phyloP scores from a whole-genome alignment of 2,113 vertebrate species.

The Chinchilla lanigera region DNA sequence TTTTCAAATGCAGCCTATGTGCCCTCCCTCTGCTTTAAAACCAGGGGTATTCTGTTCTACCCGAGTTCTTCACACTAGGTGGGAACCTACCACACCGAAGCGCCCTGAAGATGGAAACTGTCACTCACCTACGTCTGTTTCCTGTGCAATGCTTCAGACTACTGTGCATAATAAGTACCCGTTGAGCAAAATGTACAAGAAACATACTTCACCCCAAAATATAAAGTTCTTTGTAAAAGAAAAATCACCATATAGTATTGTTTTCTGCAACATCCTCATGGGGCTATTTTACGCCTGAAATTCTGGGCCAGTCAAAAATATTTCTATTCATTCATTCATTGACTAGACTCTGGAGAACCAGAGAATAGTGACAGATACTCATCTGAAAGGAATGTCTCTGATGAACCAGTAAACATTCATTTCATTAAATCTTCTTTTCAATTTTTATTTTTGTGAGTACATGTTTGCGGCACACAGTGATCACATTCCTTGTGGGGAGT shows the following conservation, averaged over 20 bases:
- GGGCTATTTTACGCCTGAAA: neutral
- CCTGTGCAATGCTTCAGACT: neutral
- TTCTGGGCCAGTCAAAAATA: neutral
- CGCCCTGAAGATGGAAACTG: neutral
- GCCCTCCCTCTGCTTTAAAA: neutral
- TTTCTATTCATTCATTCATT: conserved; percentile 13
- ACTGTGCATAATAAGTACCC: neutral
- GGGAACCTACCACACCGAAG: neutral
- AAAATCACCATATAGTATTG: neutral
- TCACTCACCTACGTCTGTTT: neutral
- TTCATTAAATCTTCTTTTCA: neutral
- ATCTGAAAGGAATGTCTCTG: neutral
- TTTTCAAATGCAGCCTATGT: neutral
- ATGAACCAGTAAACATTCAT: neutral
- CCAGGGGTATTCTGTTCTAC: neutral
- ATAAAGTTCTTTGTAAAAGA: neutral
- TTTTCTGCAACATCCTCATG: neutral
- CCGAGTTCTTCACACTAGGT: neutral
- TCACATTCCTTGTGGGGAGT: neutral
- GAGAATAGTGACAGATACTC: neutral
- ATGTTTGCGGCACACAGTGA: neutral
- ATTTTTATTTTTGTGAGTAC: neutral
- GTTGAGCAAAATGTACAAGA: neutral
- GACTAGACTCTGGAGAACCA: neutral
- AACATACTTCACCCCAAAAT: neutral